Evolutionary conservation across 2,888 invertebrate genomes (phyloP), one percentile per base, ranked within the genome.

Genomic region (Automeris io): DNA sequence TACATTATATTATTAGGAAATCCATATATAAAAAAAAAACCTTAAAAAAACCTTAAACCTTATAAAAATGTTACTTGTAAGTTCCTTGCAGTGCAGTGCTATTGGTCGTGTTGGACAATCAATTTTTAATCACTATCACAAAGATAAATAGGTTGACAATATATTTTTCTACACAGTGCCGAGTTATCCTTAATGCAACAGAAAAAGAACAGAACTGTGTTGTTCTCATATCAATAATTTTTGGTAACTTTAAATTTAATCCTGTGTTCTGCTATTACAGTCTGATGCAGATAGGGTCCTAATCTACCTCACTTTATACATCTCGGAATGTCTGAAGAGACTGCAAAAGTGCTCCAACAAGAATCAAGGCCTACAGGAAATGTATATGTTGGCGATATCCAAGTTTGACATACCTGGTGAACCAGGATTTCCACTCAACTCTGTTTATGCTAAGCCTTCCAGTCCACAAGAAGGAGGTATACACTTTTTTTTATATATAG

Each of bases 371-470:
- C 89, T 91, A 53, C 97, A 97, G 67, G 99, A 99, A 72, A 96
- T 99, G 95, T 96, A 97, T 68, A 92, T 97, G 45, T 86, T 99
- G 57, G 98, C 98, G 1, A 94, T 98, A 58, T 94, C 95, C 0
- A 94, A 94, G 65, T 97, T 98, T 77, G 97, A 98, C 69, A 94
- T 99, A 59, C 99, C 99, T 4, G 99, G 99, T 6, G 99, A 99
- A 51, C 65, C 92, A 8, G 95, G 95, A 0, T 99, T 99, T 70
- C 98, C 98, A 1, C 86, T 99, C 9, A 98, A 98, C 81, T 93
- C 97, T 7, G 97, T 99, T 37, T 99, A 97, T 79, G 94, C 94
- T 1, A 96, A 93, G 67, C 98, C 99, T 11, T 79, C 88, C 8
- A 91, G 88, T 54, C 83, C 91, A 11, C 88, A 90, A 37, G 98